These are phyloP conservation scores for Struthidea cinerea DNA, from an alignment of 2,113 vertebrate genomes.

Conservation along the genomic window DNA sequence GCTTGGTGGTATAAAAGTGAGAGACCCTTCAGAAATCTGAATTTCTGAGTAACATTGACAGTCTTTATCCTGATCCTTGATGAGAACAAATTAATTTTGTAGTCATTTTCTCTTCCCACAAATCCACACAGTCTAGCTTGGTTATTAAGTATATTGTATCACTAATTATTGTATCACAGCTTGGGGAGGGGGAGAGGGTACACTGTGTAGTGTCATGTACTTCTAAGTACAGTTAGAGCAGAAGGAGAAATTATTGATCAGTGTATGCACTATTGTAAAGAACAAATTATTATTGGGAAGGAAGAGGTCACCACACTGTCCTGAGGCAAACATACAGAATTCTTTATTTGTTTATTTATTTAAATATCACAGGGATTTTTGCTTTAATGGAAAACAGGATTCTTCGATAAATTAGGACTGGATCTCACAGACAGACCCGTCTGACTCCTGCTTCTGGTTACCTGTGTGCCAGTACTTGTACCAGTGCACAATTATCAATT, in stretches of 20 bases:
- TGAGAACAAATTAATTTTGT: neutral
- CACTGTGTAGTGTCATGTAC: neutral
- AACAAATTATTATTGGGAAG: neutral
- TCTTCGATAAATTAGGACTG: neutral
- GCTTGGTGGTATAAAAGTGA: neutral
- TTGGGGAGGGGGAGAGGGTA: accelerated
- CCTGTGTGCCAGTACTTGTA: neutral
- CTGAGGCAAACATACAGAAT: neutral
- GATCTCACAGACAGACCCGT: neutral
- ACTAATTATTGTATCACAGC: neutral
- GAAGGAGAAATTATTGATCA: neutral
- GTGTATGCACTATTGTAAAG: neutral
- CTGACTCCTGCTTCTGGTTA: neutral
- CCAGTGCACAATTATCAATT: neutral
- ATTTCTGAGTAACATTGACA: neutral
- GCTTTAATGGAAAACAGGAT: neutral
- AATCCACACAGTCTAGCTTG: neutral
- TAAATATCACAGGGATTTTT: neutral
- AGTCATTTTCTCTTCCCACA: neutral
- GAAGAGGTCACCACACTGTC: neutral
- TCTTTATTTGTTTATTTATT: neutral
- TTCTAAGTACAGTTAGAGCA: neutral
- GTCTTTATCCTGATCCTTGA: neutral
- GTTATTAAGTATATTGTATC: no score
- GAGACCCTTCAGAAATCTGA: neutral